Percentiles rank a stretch among this genome's conserved stretches.
Evolutionary conservation across 1,140 invertebrate genomes (phyloP).

Genomic region (Neuroterus valhalla): DNA sequence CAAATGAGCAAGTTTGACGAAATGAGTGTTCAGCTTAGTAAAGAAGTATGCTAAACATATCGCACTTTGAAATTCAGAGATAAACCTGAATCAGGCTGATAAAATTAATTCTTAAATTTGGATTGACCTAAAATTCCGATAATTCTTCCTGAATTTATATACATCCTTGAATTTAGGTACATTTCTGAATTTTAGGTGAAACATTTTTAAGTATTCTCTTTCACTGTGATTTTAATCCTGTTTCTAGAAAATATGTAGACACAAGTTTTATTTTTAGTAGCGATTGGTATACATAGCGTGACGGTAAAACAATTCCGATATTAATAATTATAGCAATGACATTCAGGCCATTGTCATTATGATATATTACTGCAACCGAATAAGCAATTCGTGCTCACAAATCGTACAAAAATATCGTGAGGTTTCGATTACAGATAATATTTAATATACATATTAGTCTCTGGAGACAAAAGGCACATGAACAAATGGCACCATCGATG

Average conservation of each 20-base stretch:
- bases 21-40: too few species aligned
- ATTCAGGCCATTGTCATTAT: neutral
- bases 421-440: conserved; percentile 43
- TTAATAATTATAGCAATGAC: neutral
- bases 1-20: too few species aligned
- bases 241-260: neutral
- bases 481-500: conserved; percentile 64
- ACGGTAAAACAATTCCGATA: neutral
- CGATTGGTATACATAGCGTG: neutral
- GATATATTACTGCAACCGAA: neutral
- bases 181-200: too few species aligned
- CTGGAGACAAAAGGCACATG: conserved; percentile 56
- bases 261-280: neutral
- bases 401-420: conserved; percentile 55
- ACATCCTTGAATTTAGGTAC: too few species aligned
- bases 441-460: conserved; percentile 50
- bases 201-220: too few species aligned
- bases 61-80: too few species aligned
- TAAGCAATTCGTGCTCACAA: conserved; percentile 28
- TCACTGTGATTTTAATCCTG: neutral
- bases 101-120: too few species aligned
- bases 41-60: too few species aligned
- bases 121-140: too few species aligned
- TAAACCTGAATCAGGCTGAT: too few species aligned
- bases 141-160: too few species aligned